Percentiles rank a stretch among this genome's conserved stretches.
These are phyloP conservation scores for Ptychadena robeensis DNA, from an alignment of 2,797 vertebrate species.

Conservation along the genomic window DNA sequence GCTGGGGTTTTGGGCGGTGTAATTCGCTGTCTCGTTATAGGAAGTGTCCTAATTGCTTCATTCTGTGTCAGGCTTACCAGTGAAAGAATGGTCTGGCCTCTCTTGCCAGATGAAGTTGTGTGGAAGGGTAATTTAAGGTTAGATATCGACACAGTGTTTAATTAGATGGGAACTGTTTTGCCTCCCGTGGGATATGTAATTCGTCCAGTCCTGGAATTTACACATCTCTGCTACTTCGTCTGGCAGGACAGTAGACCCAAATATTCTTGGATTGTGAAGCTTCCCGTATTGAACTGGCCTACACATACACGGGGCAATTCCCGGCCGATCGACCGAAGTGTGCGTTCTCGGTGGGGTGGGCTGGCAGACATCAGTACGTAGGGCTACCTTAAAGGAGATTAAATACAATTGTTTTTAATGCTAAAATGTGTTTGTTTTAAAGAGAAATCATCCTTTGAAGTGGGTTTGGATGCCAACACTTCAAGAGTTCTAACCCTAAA, in stretches of 20 bases:
- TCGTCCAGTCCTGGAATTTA: not conserved
- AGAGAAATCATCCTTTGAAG: too few relatives aligned
- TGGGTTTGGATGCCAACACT: too few relatives aligned
- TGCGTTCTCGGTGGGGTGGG: too few relatives aligned
- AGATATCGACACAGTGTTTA: not conserved
- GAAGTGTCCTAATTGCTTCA: slow-evolving; percentile 5
- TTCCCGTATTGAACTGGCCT: too few relatives aligned
- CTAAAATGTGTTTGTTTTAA: too few relatives aligned
- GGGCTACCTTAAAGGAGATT: too few relatives aligned
- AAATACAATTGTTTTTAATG: too few relatives aligned
- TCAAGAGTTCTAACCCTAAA: too few relatives aligned
- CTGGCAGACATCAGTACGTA: too few relatives aligned
- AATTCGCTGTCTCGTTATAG: not conserved
- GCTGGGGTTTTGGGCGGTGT: slow-evolving; percentile 3
- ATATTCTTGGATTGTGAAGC: not conserved
- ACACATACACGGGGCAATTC: too few relatives aligned
- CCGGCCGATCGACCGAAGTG: too few relatives aligned
- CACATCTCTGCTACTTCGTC: not conserved
- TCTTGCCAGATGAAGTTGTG: too few relatives aligned
- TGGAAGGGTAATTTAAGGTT: not conserved
- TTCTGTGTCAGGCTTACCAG: not conserved
- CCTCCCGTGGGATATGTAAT: not conserved
- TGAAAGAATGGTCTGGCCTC: not conserved
- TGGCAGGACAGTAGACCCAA: not conserved
- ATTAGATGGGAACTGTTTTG: not conserved